Conservation (phyloP, 1,140 invertebrate genomes). For the Meloidogyne chitwoodi region DNA sequence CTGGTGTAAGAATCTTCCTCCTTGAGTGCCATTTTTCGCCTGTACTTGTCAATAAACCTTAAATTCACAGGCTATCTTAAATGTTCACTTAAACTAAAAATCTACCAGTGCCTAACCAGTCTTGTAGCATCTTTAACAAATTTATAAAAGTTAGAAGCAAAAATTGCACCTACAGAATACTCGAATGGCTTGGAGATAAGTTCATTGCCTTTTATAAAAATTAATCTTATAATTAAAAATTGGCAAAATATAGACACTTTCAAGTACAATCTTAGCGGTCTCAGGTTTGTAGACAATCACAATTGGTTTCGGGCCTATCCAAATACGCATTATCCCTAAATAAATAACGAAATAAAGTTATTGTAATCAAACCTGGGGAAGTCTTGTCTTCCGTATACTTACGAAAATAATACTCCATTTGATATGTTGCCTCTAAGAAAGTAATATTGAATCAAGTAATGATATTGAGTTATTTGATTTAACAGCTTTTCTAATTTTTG, state of each 20-base stretch:
- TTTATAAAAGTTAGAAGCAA: neutral
- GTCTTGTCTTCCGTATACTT: conserved; percentile 14
- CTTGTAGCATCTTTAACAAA: conserved; percentile 4
- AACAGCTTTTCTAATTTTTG: too few relatives aligned
- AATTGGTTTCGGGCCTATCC: conserved; percentile 27
- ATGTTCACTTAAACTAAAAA: conserved; percentile 65
- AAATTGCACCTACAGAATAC: neutral
- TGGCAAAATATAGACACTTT: neutral
- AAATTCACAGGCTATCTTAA: neutral
- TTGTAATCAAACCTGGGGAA: neutral
- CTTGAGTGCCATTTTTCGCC: conserved; percentile 74
- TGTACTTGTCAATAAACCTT: conserved; percentile 62
- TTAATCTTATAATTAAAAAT: neutral
- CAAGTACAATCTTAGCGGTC: conserved; percentile 18
- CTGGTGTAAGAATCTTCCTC: conserved; percentile 80
- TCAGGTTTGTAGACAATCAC: conserved; percentile 27
- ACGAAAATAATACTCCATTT: conserved; percentile 33
- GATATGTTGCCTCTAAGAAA: conserved; percentile 25
- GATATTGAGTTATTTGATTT: too few relatives aligned
- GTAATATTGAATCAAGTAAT: neutral
- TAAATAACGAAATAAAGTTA: neutral
- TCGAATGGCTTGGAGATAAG: conserved; percentile 35
- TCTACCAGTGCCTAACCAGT: conserved; percentile 79
- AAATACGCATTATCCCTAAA: neutral
- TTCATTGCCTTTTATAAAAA: conserved; percentile 12